A percentile compares a stretch with the other conserved stretches of the same genome.
Conservation (phyloP, 2,888 invertebrate species). For the Eilema caniola region DNA sequence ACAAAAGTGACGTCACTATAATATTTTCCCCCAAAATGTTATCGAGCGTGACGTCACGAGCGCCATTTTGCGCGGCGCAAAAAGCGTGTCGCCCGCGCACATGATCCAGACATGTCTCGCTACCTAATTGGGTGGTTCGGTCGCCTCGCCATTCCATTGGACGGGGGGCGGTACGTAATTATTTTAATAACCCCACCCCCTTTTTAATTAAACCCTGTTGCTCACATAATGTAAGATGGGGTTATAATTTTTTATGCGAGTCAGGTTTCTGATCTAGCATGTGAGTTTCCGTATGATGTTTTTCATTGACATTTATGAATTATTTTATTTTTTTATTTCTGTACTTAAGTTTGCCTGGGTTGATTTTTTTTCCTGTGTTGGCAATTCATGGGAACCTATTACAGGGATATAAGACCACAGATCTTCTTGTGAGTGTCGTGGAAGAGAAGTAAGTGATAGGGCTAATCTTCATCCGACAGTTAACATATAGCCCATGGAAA, state of each 20-base stretch:
- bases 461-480: no score
- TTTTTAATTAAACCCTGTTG: constrained; percentile 76
- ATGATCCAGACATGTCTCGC: constrained; percentile 64
- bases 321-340: no score
- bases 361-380: no score
- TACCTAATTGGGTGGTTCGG: constrained; percentile 78
- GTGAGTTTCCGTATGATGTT: no score
- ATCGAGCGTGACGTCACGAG: constrained; percentile 55
- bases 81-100: constrained; percentile 66
- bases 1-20: background rate
- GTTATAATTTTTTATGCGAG: constrained; percentile 35
- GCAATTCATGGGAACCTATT: no score
- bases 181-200: constrained; percentile 82
- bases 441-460: no score
- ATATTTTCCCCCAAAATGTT: constrained; percentile 18
- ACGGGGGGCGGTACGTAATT: constrained; percentile 79
- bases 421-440: no score
- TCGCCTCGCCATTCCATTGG: constrained; percentile 73
- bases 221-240: constrained; percentile 27
- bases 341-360: no score
- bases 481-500: no score
- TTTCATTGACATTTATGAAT: no score
- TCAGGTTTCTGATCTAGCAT: background rate
- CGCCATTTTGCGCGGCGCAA: constrained; percentile 70
- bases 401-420: no score